Conservation (phyloP, 1,140 invertebrate genomes). For the Drosophila equinoxialis region DNA sequence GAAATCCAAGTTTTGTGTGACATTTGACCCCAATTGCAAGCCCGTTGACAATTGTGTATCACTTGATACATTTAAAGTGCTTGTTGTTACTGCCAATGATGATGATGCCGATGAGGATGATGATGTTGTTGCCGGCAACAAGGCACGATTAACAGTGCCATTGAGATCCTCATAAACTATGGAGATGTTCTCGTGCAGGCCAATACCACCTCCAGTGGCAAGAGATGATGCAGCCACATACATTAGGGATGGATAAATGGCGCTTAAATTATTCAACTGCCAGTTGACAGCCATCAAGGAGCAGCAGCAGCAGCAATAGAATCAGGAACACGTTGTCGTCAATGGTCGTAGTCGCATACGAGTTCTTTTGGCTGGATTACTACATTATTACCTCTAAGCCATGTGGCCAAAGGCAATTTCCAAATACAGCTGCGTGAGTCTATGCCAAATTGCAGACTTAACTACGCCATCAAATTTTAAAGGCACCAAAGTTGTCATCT, state of each 20-base stretch:
- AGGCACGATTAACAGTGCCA: conserved; percentile 47
- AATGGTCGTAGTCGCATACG: conserved; percentile 5
- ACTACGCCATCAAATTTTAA: conserved; percentile 21
- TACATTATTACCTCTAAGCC: conserved; percentile 12
- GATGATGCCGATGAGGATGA: neutral
- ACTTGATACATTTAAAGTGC: conserved; percentile 3
- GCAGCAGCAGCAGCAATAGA: conserved; percentile 21
- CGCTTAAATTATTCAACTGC: conserved; percentile 56
- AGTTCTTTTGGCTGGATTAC: conserved; percentile 1
- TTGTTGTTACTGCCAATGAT: neutral
- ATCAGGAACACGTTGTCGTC: conserved; percentile 1
- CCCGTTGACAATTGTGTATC: conserved; percentile 32
- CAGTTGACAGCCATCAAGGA: conserved; percentile 59
- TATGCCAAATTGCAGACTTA: conserved; percentile 1
- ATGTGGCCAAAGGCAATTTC: neutral
- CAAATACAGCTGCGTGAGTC: conserved; percentile 1
- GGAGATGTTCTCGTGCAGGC: conserved; percentile 60
- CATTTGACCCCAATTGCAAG: conserved; percentile 31
- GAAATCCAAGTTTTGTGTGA: conserved; percentile 28
- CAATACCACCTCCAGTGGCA: conserved; percentile 52
- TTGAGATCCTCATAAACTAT: conserved; percentile 64
- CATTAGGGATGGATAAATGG: conserved; percentile 65
- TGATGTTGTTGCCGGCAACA: conserved; percentile 13
- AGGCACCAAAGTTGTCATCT: conserved; percentile 4
- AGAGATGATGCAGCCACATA: conserved; percentile 67